phyloP scores from a whole-genome alignment of 2,797 vertebrate species.

The Glossophaga mutica region DNA sequence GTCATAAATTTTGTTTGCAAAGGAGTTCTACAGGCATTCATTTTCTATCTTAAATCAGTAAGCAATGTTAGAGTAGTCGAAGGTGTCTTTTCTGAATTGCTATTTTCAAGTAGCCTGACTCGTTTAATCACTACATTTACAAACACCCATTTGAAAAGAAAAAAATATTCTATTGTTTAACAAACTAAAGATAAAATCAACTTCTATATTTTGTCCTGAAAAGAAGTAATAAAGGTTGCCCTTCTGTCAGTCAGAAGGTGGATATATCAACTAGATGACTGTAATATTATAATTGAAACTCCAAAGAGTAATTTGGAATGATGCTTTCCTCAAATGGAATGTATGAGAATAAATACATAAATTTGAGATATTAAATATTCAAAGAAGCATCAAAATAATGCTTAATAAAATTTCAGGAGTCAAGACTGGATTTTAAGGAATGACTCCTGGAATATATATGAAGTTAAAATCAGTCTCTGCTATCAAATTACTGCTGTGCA shows the following conservation, averaged over 20 bases:
- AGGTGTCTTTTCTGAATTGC: not conserved
- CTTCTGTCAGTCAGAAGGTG: not conserved
- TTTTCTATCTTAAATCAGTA: not conserved
- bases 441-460: not conserved
- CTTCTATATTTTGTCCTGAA: not conserved
- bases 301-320: not conserved
- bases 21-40: not conserved
- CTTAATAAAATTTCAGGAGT: slow-evolving; percentile 14
- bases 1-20: not conserved
- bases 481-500: not conserved
- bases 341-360: not conserved
- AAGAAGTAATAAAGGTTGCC: not conserved
- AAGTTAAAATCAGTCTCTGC: not conserved
- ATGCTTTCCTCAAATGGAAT: not conserved
- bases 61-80: not conserved
- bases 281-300: not conserved
- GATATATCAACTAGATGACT: not conserved
- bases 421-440: not conserved
- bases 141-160: not conserved
- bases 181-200: not conserved
- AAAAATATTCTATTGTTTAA: not conserved
- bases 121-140: not conserved
- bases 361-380: not conserved
- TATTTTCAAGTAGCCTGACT: not conserved
- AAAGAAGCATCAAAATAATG: not conserved